Conservation (phyloP, 2,888 invertebrate genomes). For the Stictocephala bisonia region DNA sequence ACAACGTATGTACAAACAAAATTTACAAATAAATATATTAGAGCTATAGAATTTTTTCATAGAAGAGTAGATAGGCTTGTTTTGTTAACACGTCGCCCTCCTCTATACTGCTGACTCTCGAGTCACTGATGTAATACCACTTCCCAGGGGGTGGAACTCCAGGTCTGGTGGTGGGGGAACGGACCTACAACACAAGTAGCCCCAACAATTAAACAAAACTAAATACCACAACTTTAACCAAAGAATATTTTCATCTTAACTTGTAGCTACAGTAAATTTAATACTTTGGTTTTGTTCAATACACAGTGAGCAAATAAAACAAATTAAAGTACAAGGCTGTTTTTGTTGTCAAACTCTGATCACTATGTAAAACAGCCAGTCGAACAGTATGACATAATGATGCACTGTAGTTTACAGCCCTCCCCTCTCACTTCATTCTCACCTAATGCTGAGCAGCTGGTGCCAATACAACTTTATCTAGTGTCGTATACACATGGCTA, state of each 20-base stretch:
- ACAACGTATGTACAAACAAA: slow-evolving; percentile 35
- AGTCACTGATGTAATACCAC: slow-evolving; percentile 97
- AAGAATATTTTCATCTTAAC: neutral
- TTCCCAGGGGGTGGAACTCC: slow-evolving; percentile 59
- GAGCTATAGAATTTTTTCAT: slow-evolving; percentile 86
- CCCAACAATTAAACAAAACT: neutral
- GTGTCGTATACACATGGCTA: no score
- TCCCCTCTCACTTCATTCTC: no score
- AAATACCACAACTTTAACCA: neutral
- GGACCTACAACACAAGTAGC: slow-evolving; percentile 17
- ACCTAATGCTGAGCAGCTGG: no score
- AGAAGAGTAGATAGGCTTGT: slow-evolving; percentile 96
- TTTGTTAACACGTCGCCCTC: slow-evolving; percentile 84
- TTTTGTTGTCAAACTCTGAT: no score
- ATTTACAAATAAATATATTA: slow-evolving; percentile 28
- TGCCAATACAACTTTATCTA: no score
- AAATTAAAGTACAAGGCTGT: no score
- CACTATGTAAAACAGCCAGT: no score
- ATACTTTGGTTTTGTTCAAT: neutral
- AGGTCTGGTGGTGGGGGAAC: slow-evolving; percentile 19
- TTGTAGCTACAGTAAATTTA: neutral
- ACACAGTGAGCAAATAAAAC: no score
- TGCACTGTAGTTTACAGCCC: no score
- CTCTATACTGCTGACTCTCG: slow-evolving; percentile 82
- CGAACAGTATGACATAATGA: no score